A percentile compares a stretch with the other conserved stretches of the same genome.
Conservation (phyloP, 53 echinoderm and acorn worm species). For the Paracentrotus lividus region DNA sequence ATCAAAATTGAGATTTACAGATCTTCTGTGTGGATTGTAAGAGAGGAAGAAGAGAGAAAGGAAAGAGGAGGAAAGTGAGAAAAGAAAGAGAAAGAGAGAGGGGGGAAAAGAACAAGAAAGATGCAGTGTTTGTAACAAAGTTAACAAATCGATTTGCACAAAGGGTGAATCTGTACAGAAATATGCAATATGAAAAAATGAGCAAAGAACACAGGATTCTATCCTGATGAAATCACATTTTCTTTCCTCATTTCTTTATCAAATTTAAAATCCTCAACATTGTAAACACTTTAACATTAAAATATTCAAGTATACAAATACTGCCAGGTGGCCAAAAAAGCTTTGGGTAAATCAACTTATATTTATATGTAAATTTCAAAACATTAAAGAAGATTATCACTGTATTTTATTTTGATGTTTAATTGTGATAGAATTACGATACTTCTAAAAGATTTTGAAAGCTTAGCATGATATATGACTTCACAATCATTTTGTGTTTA, state of each 20-base stretch:
- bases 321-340: neutral
- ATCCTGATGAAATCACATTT: too few relatives aligned
- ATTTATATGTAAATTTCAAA: neutral
- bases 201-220: too few relatives aligned
- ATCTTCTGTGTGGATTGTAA: constrained; percentile 28
- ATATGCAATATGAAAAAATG: too few relatives aligned
- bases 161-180: too few relatives aligned
- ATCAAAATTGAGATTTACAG: constrained; percentile 13
- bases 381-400: neutral
- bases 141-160: too few relatives aligned
- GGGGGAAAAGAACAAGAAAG: neutral
- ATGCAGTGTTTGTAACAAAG: neutral
- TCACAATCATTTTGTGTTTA: constrained; percentile 1
- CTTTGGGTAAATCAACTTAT: neutral
- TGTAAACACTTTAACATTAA: neutral
- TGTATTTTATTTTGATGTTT: neutral
- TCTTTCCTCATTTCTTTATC: too few relatives aligned
- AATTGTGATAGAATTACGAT: neutral
- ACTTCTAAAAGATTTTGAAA: neutral
- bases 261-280: too few relatives aligned
- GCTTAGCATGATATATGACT: neutral
- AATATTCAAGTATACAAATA: neutral
- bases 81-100: neutral
- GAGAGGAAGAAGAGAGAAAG: too few relatives aligned
- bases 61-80: neutral